These are phyloP conservation scores for Sebastes itinus DNA, from an alignment of 2,797 vertebrate genomes.

Conservation along the genomic window DNA sequence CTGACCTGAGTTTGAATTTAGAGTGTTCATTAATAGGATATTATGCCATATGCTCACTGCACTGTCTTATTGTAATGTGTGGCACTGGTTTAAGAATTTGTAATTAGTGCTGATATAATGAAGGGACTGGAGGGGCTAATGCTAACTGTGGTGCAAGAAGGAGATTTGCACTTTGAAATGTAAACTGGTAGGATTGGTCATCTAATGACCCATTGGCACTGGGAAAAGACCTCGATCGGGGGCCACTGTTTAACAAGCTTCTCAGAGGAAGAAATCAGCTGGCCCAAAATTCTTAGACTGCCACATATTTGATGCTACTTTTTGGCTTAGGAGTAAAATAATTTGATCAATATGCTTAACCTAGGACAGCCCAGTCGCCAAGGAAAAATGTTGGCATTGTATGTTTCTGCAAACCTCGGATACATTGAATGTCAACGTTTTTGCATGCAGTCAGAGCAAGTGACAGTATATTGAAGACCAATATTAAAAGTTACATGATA, in stretches of 20 bases:
- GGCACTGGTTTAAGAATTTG: constrained; percentile 97
- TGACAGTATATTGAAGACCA: background rate
- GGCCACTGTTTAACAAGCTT: background rate
- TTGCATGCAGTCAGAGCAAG: background rate
- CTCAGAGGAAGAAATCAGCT: background rate
- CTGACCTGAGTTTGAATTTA: constrained; percentile 99
- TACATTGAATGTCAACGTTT: background rate
- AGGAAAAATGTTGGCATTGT: background rate
- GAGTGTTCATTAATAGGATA: constrained; percentile 99
- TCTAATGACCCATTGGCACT: constrained; percentile 40
- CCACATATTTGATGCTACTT: background rate
- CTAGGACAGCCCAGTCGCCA: background rate
- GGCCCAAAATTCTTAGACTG: background rate
- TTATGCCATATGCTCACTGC: constrained; percentile 99
- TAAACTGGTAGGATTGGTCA: constrained; percentile 55
- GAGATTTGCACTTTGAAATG: constrained; percentile 83
- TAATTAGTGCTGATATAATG: constrained; percentile 99
- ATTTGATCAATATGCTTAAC: constrained; percentile 8
- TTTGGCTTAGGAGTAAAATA: background rate
- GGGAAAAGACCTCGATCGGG: constrained; percentile 17
- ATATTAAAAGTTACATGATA: background rate
- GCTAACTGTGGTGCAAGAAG: constrained; percentile 86
- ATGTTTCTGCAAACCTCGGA: background rate
- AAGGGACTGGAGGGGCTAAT: constrained; percentile 93
- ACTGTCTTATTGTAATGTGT: constrained; percentile 96